These are phyloP conservation scores for Holothuria scabra DNA, from an alignment of 53 echinoderm and acorn worm species.

Conservation along the genomic window DNA sequence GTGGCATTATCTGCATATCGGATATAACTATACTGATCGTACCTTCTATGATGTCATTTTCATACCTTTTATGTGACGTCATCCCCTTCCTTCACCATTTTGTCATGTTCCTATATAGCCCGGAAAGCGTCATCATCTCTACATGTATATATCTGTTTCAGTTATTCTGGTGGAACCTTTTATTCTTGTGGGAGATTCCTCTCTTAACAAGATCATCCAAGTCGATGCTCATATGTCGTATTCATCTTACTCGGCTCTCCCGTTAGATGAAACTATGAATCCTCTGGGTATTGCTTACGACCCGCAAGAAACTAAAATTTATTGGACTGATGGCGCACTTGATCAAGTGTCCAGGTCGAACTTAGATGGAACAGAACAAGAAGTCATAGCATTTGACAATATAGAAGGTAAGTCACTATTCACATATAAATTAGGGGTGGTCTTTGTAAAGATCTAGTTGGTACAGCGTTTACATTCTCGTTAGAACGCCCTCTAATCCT, in stretches of 20 bases:
- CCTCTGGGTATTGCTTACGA: conserved; percentile 79
- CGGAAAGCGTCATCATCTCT: too few species aligned
- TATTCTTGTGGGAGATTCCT: conserved; percentile 71
- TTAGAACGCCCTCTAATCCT: too few species aligned
- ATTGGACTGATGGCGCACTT: conserved; percentile 79
- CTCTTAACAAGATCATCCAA: conserved; percentile 67
- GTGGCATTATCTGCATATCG: too few species aligned
- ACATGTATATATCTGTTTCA: conserved; percentile 16
- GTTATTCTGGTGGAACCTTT: conserved; percentile 64
- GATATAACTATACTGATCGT: too few species aligned
- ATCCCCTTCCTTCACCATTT: too few species aligned
- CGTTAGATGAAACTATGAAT: conserved; percentile 62
- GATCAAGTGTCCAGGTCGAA: conserved; percentile 62
- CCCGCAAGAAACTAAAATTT: conserved; percentile 67
- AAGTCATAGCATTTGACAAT: conserved; percentile 45
- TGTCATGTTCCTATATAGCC: too few species aligned
- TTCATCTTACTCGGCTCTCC: conserved; percentile 60
- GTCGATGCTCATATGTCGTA: conserved; percentile 36
- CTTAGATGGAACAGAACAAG: conserved; percentile 65
- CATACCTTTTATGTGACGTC: too few species aligned
- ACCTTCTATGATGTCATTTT: too few species aligned
- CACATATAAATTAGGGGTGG: too few species aligned
- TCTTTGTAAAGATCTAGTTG: too few species aligned
- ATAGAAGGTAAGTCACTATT: conserved; percentile 21
- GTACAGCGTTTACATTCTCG: too few species aligned